Percentiles rank a stretch among this genome's conserved stretches.
Evolutionary conservation across 2,113 vertebrate species (phyloP).

Genomic region (Ophiodon elongatus): DNA sequence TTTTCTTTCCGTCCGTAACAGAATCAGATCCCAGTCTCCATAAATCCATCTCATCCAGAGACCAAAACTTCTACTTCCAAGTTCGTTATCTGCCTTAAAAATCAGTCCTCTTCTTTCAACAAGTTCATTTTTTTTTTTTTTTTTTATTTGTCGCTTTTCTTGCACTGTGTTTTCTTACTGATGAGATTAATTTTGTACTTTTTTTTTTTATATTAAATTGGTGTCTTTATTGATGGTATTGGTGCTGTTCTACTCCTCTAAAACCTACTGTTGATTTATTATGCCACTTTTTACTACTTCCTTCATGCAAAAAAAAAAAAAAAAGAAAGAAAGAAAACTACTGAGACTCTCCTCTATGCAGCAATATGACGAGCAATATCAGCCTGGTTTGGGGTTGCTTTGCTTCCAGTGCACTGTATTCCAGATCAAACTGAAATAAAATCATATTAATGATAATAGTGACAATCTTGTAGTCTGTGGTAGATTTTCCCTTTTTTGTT

Average conservation of each 20-base stretch:
- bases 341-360: slow-evolving; percentile 38
- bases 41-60: not conserved
- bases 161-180: slow-evolving; percentile 16
- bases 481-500: too few species aligned
- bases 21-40: not conserved
- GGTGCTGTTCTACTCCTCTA: not conserved
- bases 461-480: too few species aligned
- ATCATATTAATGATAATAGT: too few species aligned
- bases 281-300: not conserved
- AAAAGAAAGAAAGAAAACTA: slow-evolving; percentile 37
- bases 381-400: slow-evolving; percentile 1
- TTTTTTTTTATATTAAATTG: slow-evolving; percentile 14
- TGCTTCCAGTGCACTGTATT: not conserved
- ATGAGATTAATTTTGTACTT: slow-evolving; percentile 50
- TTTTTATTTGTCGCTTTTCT: not conserved
- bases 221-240: not conserved
- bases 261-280: not conserved
- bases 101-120: slow-evolving; percentile 1
- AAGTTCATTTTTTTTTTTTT: not conserved
- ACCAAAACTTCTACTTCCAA: too few species aligned
- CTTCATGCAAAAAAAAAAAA: too few species aligned
- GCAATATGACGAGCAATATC: slow-evolving; percentile 1
- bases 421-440: not conserved
- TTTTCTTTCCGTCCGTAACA: not conserved
- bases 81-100: slow-evolving; percentile 27